Evolutionary conservation across 2,888 invertebrate genomes (phyloP).

Genomic region (Nemotelus pantherinus): DNA sequence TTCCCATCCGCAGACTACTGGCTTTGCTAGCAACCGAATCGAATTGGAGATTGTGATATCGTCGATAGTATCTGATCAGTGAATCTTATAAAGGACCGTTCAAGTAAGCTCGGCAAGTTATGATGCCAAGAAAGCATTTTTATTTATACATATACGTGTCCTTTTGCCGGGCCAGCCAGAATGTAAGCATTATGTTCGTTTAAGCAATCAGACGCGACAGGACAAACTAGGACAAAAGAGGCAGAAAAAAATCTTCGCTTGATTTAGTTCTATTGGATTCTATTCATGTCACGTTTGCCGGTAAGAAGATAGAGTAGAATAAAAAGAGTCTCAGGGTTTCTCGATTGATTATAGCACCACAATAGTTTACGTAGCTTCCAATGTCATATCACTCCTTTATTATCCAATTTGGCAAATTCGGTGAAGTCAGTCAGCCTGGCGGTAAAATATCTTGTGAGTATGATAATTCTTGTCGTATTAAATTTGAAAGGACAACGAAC

Average conservation of each 20-base stretch:
- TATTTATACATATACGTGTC: conserved; percentile 14
- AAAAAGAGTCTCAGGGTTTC: conserved; percentile 40
- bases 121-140: conserved; percentile 42
- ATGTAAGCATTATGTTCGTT: conserved; percentile 25
- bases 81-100: conserved; percentile 32
- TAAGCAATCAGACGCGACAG: conserved; percentile 3
- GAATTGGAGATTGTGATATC: conserved; percentile 1
- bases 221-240: not conserved
- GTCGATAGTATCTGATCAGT: conserved; percentile 22
- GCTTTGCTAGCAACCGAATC: not conserved
- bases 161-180: not conserved
- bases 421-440: too few relatives aligned
- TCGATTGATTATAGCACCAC: not conserved
- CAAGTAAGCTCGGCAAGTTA: conserved; percentile 31
- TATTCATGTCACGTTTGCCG: conserved; percentile 49
- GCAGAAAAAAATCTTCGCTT: not conserved
- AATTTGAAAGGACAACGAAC: too few relatives aligned
- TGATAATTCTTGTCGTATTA: too few relatives aligned
- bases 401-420: conserved; percentile 19
- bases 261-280: conserved; percentile 12
- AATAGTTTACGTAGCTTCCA: conserved; percentile 1
- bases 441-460: too few relatives aligned
- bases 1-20: not conserved
- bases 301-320: conserved; percentile 47
- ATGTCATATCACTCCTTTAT: conserved; percentile 27